A percentile compares a stretch with the other conserved stretches of the same genome.
phyloP scores from a whole-genome alignment of 2,113 vertebrate species.

The Mesembrinibis cayennensis region DNA sequence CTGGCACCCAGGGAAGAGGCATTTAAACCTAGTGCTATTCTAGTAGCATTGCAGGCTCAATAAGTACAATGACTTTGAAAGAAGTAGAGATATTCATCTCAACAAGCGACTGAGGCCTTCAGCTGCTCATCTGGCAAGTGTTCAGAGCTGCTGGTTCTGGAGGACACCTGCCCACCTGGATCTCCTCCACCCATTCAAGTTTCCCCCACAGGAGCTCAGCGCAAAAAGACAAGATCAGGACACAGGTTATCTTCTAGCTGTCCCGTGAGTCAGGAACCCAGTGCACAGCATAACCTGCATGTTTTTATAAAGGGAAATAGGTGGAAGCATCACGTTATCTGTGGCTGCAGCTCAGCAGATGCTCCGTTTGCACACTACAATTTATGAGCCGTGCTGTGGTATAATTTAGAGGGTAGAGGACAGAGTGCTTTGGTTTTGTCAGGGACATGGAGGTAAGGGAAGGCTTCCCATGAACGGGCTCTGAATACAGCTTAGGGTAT shows the following conservation, averaged over 20 bases:
- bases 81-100: background rate
- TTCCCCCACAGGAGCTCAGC: background rate
- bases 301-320: background rate
- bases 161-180: background rate
- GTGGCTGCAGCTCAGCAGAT: background rate
- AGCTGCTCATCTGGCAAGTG: background rate
- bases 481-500: background rate
- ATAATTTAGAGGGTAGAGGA: conserved; percentile 4
- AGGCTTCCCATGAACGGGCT: background rate
- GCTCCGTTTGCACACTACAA: background rate
- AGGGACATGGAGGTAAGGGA: background rate
- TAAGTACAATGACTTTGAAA: background rate
- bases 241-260: background rate
- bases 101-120: background rate
- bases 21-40: background rate
- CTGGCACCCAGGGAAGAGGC: background rate
- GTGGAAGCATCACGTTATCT: background rate
- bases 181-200: background rate
- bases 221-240: background rate
- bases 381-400: background rate
- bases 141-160: background rate
- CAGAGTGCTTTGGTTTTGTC: background rate
- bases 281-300: background rate
- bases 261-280: background rate
- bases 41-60: background rate